Percentiles rank a stretch among this genome's conserved stretches.
Conservation (phyloP, 2,797 vertebrate species). For the Anguilla pacifica region DNA sequence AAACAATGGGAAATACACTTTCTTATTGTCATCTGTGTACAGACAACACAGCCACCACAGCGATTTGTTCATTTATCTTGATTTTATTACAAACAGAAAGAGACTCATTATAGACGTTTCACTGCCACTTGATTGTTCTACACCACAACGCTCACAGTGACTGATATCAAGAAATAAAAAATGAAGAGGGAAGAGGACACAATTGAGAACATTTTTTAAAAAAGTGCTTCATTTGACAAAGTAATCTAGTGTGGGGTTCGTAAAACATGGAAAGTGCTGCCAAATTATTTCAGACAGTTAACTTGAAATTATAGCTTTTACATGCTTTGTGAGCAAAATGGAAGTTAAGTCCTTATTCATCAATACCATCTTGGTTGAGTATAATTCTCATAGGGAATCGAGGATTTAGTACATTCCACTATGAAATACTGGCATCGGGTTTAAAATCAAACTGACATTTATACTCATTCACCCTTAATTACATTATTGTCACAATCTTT, state of each 20-base stretch:
- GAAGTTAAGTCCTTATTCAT: background rate
- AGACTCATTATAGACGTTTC: conserved; percentile 18
- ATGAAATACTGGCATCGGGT: background rate
- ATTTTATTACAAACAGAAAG: conserved; percentile 23
- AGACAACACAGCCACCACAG: background rate
- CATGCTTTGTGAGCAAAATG: background rate
- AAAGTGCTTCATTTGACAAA: conserved; percentile 22
- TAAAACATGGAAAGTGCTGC: background rate
- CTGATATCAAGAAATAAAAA: conserved; percentile 23
- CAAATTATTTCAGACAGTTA: conserved; percentile 11
- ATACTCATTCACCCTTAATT: background rate
- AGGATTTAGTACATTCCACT: background rate
- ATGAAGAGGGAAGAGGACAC: conserved; percentile 4
- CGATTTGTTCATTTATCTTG: conserved; percentile 5
- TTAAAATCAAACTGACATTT: background rate
- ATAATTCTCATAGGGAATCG: background rate
- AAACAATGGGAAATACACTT: background rate
- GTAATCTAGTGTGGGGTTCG: background rate
- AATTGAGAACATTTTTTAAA: background rate
- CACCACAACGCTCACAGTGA: conserved; percentile 22
- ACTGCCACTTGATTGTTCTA: conserved; percentile 21
- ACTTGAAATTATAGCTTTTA: background rate
- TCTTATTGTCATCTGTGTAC: background rate
- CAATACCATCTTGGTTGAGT: background rate
- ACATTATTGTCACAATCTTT: background rate